These are phyloP conservation scores for Colletes collaris DNA, from an alignment of 2,888 invertebrate genomes.

Conservation along the genomic window DNA sequence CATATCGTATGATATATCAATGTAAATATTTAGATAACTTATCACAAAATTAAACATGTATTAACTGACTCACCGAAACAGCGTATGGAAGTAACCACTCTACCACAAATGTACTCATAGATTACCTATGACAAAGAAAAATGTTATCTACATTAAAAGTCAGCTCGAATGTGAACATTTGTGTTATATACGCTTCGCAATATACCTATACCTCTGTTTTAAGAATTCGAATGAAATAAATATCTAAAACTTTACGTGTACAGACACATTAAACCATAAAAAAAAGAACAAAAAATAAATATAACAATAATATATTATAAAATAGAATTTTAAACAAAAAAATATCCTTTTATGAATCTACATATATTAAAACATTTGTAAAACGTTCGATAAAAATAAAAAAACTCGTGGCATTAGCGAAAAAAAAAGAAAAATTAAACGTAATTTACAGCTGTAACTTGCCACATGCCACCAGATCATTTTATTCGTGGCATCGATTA, in stretches of 20 bases:
- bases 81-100: constrained; percentile 10
- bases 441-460: not conserved
- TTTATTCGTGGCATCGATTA: not conserved
- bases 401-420: not conserved
- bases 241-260: not conserved
- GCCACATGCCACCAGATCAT: not conserved
- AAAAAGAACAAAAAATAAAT: not conserved
- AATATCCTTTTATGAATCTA: not conserved
- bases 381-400: not conserved
- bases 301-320: not conserved
- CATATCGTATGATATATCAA: constrained; percentile 17
- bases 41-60: constrained; percentile 22
- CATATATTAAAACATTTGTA: not conserved
- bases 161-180: not conserved
- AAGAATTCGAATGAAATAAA: not conserved
- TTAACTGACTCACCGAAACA: constrained; percentile 55
- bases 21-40: constrained; percentile 28
- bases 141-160: not conserved
- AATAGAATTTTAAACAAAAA: not conserved
- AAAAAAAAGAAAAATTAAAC: constrained; percentile 4
- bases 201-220: not conserved
- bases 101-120: constrained; percentile 8
- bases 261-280: not conserved
- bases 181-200: not conserved
- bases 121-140: constrained; percentile 33